phyloP scores from a whole-genome alignment of 2,888 invertebrate genomes.

The Carabus problematicus region DNA sequence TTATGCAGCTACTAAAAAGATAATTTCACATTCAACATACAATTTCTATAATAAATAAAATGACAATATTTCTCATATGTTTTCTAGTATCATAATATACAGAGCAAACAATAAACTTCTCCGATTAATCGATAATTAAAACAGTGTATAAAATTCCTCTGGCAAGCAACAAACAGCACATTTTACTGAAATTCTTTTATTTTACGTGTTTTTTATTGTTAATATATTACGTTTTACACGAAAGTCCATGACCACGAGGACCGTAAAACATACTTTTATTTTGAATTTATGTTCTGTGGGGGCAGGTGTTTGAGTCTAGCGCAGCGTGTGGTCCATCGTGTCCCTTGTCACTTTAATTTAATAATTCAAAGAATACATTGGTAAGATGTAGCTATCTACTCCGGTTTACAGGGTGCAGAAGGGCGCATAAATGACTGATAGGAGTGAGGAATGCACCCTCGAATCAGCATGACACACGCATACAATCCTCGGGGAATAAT shows the following conservation, averaged over 20 bases:
- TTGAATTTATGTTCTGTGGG: not conserved
- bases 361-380: not conserved
- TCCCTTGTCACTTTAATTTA: constrained; percentile 16
- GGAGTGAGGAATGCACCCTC: not conserved
- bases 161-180: not conserved
- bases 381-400: too few species aligned
- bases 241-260: not conserved
- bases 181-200: constrained; percentile 5
- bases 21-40: too few species aligned
- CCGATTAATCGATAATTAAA: too few species aligned
- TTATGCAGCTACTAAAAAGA: too few species aligned
- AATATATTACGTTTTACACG: constrained; percentile 31
- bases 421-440: too few species aligned
- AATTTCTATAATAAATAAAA: too few species aligned
- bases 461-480: constrained; percentile 4
- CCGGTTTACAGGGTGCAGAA: too few species aligned
- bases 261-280: constrained; percentile 12
- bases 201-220: constrained; percentile 34
- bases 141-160: not conserved
- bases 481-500: too few species aligned
- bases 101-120: too few species aligned
- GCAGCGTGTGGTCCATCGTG: constrained; percentile 4
- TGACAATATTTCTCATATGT: too few species aligned
- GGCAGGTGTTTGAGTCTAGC: constrained; percentile 11
- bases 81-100: too few species aligned